Conservation (phyloP, 2,113 vertebrate genomes). For the Lamprotornis superbus region DNA sequence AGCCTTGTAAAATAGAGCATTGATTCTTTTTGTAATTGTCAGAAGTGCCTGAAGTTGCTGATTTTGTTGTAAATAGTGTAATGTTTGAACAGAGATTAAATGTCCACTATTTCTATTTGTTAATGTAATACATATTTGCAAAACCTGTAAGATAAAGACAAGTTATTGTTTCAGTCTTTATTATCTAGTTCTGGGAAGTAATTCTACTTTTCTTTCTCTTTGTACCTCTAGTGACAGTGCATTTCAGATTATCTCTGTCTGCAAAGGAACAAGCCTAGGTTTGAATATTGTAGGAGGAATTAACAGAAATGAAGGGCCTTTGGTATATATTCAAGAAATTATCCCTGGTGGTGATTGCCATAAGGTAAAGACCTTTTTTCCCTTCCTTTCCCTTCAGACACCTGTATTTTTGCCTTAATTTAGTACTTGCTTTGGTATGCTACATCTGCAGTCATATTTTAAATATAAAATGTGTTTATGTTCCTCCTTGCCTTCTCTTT, state of each 20-base stretch:
- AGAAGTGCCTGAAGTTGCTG: neutral
- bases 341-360: conserved; percentile 90
- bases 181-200: neutral
- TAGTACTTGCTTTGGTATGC: neutral
- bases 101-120: neutral
- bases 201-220: conserved; percentile 12
- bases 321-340: conserved; percentile 91
- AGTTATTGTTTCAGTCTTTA: neutral
- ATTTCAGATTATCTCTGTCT: conserved; percentile 89
- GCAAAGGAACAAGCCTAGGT: conserved; percentile 85
- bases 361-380: conserved; percentile 75
- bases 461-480: neutral
- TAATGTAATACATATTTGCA: neutral
- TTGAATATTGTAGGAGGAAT: conserved; percentile 88
- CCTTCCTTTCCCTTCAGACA: neutral
- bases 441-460: neutral
- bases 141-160: neutral
- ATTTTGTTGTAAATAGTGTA: neutral
- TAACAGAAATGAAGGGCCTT: conserved; percentile 87
- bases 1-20: neutral
- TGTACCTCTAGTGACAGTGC: conserved; percentile 71
- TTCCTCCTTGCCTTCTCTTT: neutral
- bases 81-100: neutral
- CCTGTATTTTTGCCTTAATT: neutral
- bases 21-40: neutral